Conservation (phyloP, 2,113 vertebrate genomes). For the Aptenodytes patagonicus region DNA sequence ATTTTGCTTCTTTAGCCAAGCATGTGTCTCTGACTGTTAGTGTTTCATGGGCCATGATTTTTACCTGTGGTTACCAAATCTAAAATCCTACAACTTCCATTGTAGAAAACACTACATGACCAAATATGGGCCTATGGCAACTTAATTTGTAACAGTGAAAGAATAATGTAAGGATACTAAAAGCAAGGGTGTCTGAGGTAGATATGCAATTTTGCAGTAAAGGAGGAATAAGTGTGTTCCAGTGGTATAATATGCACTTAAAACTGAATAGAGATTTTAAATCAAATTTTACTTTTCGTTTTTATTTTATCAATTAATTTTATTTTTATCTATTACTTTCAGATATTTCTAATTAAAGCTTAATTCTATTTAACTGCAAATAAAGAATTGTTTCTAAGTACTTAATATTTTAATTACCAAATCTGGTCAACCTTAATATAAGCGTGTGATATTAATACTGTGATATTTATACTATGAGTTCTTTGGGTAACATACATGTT, state of each 20-base stretch:
- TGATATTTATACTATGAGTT: background rate
- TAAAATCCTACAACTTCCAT: background rate
- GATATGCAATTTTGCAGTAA: background rate
- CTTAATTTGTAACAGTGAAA: background rate
- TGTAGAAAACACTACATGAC: background rate
- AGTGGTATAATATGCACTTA: background rate
- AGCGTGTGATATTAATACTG: background rate
- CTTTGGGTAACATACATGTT: background rate
- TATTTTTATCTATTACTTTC: background rate
- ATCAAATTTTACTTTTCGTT: background rate
- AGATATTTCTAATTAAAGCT: background rate
- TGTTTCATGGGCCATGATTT: background rate
- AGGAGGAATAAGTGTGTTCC: background rate
- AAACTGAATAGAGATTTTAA: background rate
- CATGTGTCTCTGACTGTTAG: background rate
- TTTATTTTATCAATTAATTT: background rate
- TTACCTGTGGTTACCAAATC: background rate
- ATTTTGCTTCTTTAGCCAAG: background rate
- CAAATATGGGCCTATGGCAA: background rate
- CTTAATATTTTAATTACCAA: background rate
- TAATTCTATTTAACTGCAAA: background rate
- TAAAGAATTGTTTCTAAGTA: background rate
- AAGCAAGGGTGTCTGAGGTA: background rate
- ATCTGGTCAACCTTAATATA: background rate
- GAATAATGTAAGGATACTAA: background rate